Conservation (phyloP, 2,888 invertebrate species). For the Oscheius sp. region DNA sequence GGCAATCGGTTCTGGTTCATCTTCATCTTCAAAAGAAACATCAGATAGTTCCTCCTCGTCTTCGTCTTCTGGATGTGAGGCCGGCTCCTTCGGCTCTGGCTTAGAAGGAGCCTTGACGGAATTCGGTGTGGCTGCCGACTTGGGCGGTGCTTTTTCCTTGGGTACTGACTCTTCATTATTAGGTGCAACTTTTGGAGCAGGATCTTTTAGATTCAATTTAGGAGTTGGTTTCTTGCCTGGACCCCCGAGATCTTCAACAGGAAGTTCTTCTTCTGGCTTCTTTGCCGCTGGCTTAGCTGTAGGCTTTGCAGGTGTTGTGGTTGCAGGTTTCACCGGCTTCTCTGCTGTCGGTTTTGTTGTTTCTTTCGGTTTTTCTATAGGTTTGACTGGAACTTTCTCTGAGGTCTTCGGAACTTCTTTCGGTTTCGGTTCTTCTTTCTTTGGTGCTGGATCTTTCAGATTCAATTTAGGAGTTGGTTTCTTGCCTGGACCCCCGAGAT, state of each 20-base stretch:
- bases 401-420: conserved; percentile 30
- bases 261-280: conserved; percentile 24
- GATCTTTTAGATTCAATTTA: background rate
- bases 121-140: background rate
- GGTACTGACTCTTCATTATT: conserved; percentile 13
- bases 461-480: conserved; percentile 33
- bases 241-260: background rate
- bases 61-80: background rate
- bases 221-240: conserved; percentile 1
- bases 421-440: conserved; percentile 32
- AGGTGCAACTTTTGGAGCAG: conserved; percentile 10
- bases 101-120: background rate
- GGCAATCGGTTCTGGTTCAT: conserved; percentile 30
- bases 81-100: background rate
- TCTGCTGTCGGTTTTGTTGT: conserved; percentile 34
- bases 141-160: conserved; percentile 18
- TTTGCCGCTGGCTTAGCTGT: conserved; percentile 18
- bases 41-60: background rate
- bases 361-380: too few species aligned
- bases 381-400: background rate
- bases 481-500: conserved; percentile 9
- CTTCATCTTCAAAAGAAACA: conserved; percentile 9
- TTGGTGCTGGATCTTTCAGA: conserved; percentile 35
- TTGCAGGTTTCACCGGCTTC: conserved; percentile 31
- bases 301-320: conserved; percentile 23